A percentile compares a stretch with the other conserved stretches of the same genome.
Evolutionary conservation across 2,888 invertebrate species (phyloP).

Genomic region (Mylabris sibirica): DNA sequence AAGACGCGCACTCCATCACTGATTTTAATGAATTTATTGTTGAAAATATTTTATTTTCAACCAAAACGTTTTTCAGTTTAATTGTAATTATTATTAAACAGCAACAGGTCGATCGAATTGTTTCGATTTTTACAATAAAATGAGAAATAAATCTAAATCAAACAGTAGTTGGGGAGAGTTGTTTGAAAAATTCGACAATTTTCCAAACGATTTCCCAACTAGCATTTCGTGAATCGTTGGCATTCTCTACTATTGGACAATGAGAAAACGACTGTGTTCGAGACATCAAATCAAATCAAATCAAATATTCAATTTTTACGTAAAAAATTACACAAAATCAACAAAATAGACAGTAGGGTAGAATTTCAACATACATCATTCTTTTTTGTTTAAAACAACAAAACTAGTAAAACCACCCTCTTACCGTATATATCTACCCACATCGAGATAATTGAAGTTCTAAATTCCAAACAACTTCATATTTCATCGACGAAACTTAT

Average conservation of each 20-base stretch:
- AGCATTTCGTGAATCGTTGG: background rate
- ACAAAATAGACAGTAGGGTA: background rate
- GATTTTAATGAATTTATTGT: background rate
- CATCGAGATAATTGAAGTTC: constrained; percentile 1
- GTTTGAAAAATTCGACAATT: background rate
- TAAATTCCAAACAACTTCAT: background rate
- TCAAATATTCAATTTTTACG: background rate
- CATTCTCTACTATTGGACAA: background rate
- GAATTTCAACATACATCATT: too few species aligned
- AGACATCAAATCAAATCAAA: background rate
- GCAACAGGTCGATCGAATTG: background rate
- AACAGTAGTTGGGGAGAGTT: background rate
- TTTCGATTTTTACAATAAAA: background rate
- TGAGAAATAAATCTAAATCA: background rate
- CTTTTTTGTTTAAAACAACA: background rate
- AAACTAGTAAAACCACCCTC: background rate
- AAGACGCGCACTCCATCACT: too few species aligned
- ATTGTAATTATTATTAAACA: background rate
- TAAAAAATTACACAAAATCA: too few species aligned
- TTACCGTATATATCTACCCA: background rate
- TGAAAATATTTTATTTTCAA: background rate
- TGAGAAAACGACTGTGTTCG: background rate
- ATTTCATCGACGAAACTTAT: constrained; percentile 9
- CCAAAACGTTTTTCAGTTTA: too few species aligned
- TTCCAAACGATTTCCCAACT: background rate